Percentiles rank a stretch among this genome's conserved stretches.
Conservation (phyloP, 2,888 invertebrate genomes). For the Auanema sp. region DNA sequence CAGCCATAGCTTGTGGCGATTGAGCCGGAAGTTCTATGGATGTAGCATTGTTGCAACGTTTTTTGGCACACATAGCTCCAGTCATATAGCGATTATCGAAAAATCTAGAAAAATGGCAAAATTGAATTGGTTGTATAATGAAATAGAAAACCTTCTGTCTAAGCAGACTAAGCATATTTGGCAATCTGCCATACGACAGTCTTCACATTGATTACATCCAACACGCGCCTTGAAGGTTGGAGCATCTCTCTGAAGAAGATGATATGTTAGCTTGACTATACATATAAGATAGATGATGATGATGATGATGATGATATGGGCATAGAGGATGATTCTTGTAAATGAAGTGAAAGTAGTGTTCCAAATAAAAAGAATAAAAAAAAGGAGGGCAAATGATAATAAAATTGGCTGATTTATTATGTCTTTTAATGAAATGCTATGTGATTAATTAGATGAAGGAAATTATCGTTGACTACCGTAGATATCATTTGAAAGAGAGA, state of each 20-base stretch:
- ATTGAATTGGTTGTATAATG: neutral
- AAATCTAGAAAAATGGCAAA: slow-evolving; percentile 41
- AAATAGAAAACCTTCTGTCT: slow-evolving; percentile 47
- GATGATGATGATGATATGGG: neutral
- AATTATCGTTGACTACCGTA: too few relatives aligned
- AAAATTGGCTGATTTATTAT: too few relatives aligned
- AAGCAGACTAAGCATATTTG: slow-evolving; percentile 63
- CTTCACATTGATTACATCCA: slow-evolving; percentile 62
- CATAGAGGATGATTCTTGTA: too few relatives aligned
- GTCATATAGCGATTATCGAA: slow-evolving; percentile 63
- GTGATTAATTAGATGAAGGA: too few relatives aligned
- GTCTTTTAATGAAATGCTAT: too few relatives aligned
- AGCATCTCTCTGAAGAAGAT: slow-evolving; percentile 62
- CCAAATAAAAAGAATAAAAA: too few relatives aligned
- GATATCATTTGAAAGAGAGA: too few relatives aligned
- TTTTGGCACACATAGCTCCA: slow-evolving; percentile 64
- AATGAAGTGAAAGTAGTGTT: too few relatives aligned
- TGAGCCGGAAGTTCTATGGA: slow-evolving; percentile 44
- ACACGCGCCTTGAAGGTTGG: slow-evolving; percentile 63
- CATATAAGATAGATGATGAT: neutral
- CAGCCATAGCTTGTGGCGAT: slow-evolving; percentile 22
- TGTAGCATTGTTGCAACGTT: slow-evolving; percentile 63
- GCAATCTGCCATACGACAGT: slow-evolving; percentile 62
- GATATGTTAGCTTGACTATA: slow-evolving; percentile 15
- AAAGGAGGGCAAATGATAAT: too few relatives aligned